Conservation (phyloP, 2,888 invertebrate species). For the Limnephilus lunatus region DNA sequence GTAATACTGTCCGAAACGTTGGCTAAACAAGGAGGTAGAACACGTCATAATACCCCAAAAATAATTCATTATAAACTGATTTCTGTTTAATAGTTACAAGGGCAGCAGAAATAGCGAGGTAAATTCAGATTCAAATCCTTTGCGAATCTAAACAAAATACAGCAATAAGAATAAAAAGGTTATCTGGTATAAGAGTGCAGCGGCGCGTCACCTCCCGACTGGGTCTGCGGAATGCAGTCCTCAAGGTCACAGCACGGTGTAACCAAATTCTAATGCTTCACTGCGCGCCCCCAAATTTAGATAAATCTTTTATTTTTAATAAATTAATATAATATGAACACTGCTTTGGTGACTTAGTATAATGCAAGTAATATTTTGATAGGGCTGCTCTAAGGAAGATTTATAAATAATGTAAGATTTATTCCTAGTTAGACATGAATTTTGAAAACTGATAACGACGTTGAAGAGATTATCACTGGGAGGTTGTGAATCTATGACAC, state of each 20-base stretch:
- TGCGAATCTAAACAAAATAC: neutral
- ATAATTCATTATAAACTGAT: too few species aligned
- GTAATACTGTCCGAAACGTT: too few species aligned
- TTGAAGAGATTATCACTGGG: too few species aligned
- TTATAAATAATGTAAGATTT: too few species aligned
- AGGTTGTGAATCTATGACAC: too few species aligned
- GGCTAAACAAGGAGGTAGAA: too few species aligned
- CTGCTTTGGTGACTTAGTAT: neutral
- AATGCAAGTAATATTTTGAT: neutral
- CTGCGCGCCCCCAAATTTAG: neutral
- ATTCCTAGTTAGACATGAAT: too few species aligned
- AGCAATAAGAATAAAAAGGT: neutral
- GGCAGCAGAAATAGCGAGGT: neutral
- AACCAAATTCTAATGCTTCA: neutral
- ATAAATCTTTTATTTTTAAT: neutral
- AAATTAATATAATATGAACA: neutral
- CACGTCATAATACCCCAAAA: too few species aligned
- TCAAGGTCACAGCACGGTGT: neutral
- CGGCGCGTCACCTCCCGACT: neutral
- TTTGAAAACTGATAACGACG: too few species aligned
- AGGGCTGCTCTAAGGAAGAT: neutral
- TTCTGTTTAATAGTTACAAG: neutral
- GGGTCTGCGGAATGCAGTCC: neutral
- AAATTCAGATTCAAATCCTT: neutral
- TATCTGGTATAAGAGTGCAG: neutral